A percentile compares a stretch with the other conserved stretches of the same genome.
Evolutionary conservation across 2,888 invertebrate genomes (phyloP).

Genomic region (Acleris laterana): DNA sequence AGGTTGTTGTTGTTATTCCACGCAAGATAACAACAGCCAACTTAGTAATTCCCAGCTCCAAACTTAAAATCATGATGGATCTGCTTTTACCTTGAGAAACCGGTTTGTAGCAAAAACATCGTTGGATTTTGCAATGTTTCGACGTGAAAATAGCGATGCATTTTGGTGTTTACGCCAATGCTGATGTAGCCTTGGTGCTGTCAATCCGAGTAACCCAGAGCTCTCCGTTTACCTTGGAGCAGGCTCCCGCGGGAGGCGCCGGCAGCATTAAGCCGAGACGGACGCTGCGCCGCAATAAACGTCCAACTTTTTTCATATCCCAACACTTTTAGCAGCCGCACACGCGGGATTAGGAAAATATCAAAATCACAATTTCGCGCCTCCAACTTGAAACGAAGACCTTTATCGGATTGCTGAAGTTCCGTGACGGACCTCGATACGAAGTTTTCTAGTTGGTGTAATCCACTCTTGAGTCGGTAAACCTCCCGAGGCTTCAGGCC

Average conservation of each 20-base stretch:
- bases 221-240: not conserved
- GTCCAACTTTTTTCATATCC: slow-evolving; percentile 31
- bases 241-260: slow-evolving; percentile 2
- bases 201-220: slow-evolving; percentile 1
- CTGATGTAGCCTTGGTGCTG: not conserved
- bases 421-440: slow-evolving; percentile 32
- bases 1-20: slow-evolving; percentile 16
- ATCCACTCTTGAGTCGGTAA: slow-evolving; percentile 36
- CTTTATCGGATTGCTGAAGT: slow-evolving; percentile 33
- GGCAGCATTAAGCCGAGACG: slow-evolving; percentile 2
- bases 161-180: slow-evolving; percentile 1
- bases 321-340: slow-evolving; percentile 6
- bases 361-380: slow-evolving; percentile 22
- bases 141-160: slow-evolving; percentile 5
- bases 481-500: slow-evolving; percentile 35
- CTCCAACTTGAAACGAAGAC: slow-evolving; percentile 26
- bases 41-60: slow-evolving; percentile 21
- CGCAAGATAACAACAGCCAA: slow-evolving; percentile 23
- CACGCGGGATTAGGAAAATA: slow-evolving; percentile 28
- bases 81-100: not conserved
- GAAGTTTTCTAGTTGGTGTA: slow-evolving; percentile 36
- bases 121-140: not conserved
- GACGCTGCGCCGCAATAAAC: slow-evolving; percentile 12
- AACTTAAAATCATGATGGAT: slow-evolving; percentile 28
- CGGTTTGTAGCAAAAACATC: not conserved